Conservation (phyloP, 2,888 invertebrate species). For the Parnassius glacialis region DNA sequence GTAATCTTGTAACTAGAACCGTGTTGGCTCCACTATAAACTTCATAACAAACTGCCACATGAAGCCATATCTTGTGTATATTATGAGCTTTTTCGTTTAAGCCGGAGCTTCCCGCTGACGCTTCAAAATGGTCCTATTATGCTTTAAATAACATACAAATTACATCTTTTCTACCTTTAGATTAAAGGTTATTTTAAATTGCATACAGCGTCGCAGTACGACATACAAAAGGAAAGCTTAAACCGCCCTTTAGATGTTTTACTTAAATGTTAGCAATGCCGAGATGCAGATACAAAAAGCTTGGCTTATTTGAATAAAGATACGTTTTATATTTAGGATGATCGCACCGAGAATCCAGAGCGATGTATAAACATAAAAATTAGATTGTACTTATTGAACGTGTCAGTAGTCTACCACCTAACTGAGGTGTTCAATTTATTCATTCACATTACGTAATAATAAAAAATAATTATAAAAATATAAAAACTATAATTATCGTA, state of each 20-base stretch:
- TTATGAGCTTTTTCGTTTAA: slow-evolving; percentile 79
- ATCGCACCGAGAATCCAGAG: slow-evolving; percentile 15
- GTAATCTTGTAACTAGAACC: slow-evolving; percentile 70
- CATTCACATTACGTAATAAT: too few relatives aligned
- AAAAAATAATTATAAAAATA: too few relatives aligned
- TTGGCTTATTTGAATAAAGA: slow-evolving; percentile 51
- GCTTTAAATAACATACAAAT: background rate
- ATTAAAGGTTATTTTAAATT: slow-evolving; percentile 42
- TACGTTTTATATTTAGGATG: slow-evolving; percentile 50
- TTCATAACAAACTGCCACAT: slow-evolving; percentile 78
- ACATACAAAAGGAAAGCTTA: slow-evolving; percentile 43
- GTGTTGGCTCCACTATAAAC: slow-evolving; percentile 72
- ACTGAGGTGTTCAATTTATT: too few relatives aligned
- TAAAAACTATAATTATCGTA: too few relatives aligned
- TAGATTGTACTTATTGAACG: too few relatives aligned
- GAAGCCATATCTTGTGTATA: slow-evolving; percentile 75
- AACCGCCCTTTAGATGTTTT: slow-evolving; percentile 68
- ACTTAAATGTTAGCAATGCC: slow-evolving; percentile 66
- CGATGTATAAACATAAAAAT: slow-evolving; percentile 23
- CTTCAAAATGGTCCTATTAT: slow-evolving; percentile 39
- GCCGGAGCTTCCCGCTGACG: slow-evolving; percentile 43
- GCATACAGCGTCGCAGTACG: slow-evolving; percentile 26
- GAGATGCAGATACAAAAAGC: slow-evolving; percentile 65
- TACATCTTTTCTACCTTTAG: background rate
- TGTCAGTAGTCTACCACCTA: too few relatives aligned